phyloP scores from a whole-genome alignment of 2,113 vertebrate genomes.

The Corythoichthys haematopterus region DNA sequence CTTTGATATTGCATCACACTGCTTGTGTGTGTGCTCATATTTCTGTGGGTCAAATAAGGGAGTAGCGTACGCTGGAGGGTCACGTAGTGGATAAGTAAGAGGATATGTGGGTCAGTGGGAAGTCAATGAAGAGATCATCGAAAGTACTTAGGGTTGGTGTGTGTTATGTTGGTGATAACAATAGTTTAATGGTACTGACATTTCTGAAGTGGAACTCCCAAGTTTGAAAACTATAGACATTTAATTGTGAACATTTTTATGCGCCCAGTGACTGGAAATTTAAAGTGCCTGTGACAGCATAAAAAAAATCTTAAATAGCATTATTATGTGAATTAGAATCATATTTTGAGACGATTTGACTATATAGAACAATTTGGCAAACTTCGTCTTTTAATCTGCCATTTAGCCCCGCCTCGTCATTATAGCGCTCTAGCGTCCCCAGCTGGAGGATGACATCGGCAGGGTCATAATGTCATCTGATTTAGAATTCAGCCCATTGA shows the following conservation, averaged over 20 bases:
- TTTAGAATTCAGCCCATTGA: too few relatives aligned
- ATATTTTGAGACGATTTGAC: too few relatives aligned
- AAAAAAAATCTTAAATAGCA: too few relatives aligned
- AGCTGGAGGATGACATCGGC: too few relatives aligned
- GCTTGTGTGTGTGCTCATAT: slow-evolving; percentile 4
- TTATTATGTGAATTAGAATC: too few relatives aligned
- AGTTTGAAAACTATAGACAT: background rate
- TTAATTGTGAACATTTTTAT: background rate
- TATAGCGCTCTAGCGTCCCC: too few relatives aligned
- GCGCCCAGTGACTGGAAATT: too few relatives aligned
- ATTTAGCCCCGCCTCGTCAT: too few relatives aligned
- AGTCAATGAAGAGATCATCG: slow-evolving; percentile 17
- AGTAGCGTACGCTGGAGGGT: slow-evolving; percentile 12
- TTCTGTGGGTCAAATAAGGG: slow-evolving; percentile 6
- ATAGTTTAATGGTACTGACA: background rate
- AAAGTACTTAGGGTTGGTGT: background rate
- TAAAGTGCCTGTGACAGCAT: too few relatives aligned
- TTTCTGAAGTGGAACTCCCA: background rate
- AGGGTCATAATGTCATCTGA: too few relatives aligned
- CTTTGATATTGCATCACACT: slow-evolving; percentile 39
- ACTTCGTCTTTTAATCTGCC: too few relatives aligned
- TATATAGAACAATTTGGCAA: too few relatives aligned
- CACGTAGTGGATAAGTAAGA: slow-evolving; percentile 1
- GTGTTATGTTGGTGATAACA: background rate
- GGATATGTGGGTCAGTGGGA: slow-evolving; percentile 18